These are phyloP conservation scores for Proisotoma minuta DNA, from an alignment of 2,888 invertebrate genomes.

Conservation along the genomic window DNA sequence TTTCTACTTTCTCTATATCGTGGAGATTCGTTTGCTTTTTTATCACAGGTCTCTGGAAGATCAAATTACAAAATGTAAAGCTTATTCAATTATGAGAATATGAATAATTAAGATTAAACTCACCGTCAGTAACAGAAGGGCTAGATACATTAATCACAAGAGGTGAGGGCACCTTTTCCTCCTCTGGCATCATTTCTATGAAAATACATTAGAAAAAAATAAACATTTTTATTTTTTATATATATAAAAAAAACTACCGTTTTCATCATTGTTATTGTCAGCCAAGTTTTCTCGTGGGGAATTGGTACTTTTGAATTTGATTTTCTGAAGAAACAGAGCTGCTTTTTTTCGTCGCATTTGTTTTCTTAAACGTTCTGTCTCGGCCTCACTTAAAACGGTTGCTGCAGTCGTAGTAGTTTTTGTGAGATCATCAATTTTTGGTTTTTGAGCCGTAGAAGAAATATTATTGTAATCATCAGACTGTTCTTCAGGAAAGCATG, in stretches of 20 bases:
- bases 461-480: not conserved
- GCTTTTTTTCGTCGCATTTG: conserved; percentile 42
- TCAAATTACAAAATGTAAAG: too few relatives aligned
- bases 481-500: not conserved
- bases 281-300: not conserved
- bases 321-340: conserved; percentile 40
- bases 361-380: conserved; percentile 27
- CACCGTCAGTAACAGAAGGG: not conserved
- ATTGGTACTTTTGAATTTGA: conserved; percentile 27
- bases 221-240: too few relatives aligned
- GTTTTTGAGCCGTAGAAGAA: too few relatives aligned
- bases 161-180: too few relatives aligned
- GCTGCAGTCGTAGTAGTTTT: not conserved
- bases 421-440: too few relatives aligned
- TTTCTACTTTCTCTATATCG: conserved; percentile 22
- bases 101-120: not conserved
- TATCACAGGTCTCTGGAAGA: too few relatives aligned
- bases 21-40: too few relatives aligned
- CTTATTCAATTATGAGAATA: too few relatives aligned
- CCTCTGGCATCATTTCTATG: too few relatives aligned
- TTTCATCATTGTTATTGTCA: not conserved
- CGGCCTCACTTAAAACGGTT: conserved; percentile 11
- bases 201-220: too few relatives aligned
- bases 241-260: not conserved
- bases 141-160: too few relatives aligned